These are phyloP conservation scores for Lathamus discolor DNA, from an alignment of 2,113 vertebrate genomes.

Conservation along the genomic window DNA sequence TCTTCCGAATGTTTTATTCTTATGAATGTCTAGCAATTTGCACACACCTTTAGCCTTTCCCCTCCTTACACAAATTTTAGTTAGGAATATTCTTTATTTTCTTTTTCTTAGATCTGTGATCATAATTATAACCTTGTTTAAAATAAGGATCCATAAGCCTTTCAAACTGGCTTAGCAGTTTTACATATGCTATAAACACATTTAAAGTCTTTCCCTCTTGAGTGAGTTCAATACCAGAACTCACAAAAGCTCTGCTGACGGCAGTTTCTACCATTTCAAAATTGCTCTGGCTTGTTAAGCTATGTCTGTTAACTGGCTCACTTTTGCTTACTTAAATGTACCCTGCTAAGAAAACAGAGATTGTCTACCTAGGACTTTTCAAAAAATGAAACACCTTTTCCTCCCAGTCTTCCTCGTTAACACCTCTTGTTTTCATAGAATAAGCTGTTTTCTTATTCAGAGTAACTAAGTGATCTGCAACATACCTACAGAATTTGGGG, in stretches of 20 bases:
- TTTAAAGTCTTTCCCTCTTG: background rate
- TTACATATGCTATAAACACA: background rate
- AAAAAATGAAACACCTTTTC: background rate
- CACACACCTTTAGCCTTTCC: background rate
- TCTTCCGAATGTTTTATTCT: background rate
- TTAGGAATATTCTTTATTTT: background rate
- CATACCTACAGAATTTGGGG: background rate
- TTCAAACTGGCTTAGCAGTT: background rate
- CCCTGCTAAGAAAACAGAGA: background rate
- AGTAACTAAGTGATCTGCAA: background rate
- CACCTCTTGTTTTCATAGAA: background rate
- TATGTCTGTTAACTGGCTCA: background rate
- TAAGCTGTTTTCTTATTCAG: background rate
- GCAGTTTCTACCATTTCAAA: background rate
- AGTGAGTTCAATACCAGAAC: background rate
- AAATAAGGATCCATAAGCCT: background rate
- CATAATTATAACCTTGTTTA: background rate
- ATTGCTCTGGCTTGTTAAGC: background rate
- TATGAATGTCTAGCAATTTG: background rate
- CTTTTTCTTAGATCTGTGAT: background rate
- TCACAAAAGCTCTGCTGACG: background rate
- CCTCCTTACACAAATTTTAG: background rate
- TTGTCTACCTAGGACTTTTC: background rate
- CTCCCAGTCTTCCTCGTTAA: accelerated
- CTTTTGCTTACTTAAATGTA: background rate